These are phyloP conservation scores for Semicossyphus pulcher DNA, from an alignment of 2,113 vertebrate species.

Conservation along the genomic window DNA sequence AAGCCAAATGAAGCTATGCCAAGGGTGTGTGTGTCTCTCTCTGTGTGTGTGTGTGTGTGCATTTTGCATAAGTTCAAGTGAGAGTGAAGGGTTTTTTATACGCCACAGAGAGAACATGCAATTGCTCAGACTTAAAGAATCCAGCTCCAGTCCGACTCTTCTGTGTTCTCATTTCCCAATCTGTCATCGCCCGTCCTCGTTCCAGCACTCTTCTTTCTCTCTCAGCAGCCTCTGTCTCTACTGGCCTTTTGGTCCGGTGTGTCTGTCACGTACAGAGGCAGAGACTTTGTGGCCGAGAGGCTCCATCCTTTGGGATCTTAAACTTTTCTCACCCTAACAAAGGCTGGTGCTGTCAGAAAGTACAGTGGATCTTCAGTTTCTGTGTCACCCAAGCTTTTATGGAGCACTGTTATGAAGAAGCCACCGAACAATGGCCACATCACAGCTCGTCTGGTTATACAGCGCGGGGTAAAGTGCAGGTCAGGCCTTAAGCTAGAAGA, in stretches of 20 bases:
- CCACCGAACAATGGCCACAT: constrained; percentile 34
- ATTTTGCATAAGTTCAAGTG: neutral
- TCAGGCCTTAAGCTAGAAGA: constrained; percentile 23
- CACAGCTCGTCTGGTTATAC: constrained; percentile 38
- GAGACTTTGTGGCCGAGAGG: constrained; percentile 36
- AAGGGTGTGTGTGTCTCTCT: constrained; percentile 2
- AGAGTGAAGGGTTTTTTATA: neutral
- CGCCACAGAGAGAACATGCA: constrained; percentile 2
- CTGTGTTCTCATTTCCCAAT: constrained; percentile 52
- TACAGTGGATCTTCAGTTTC: constrained; percentile 60
- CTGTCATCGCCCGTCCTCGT: constrained; percentile 42
- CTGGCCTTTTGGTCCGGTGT: constrained; percentile 47
- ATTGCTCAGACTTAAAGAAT: constrained; percentile 19
- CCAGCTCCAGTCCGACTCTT: constrained; percentile 34
- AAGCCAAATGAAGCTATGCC: constrained; percentile 4
- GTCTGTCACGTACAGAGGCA: constrained; percentile 42
- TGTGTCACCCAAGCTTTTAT: constrained; percentile 39
- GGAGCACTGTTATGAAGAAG: constrained; percentile 52
- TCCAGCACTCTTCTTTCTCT: constrained; percentile 35
- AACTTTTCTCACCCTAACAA: constrained; percentile 59
- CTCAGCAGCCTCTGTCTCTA: constrained; percentile 35
- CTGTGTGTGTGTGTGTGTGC: neutral
- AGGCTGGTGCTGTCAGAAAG: constrained; percentile 44
- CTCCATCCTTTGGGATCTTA: constrained; percentile 41
- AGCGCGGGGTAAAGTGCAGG: constrained; percentile 25